Base-by-base conservation (phyloP, 2,113 vertebrate species). In the Eubucco bourcierii region DNA sequence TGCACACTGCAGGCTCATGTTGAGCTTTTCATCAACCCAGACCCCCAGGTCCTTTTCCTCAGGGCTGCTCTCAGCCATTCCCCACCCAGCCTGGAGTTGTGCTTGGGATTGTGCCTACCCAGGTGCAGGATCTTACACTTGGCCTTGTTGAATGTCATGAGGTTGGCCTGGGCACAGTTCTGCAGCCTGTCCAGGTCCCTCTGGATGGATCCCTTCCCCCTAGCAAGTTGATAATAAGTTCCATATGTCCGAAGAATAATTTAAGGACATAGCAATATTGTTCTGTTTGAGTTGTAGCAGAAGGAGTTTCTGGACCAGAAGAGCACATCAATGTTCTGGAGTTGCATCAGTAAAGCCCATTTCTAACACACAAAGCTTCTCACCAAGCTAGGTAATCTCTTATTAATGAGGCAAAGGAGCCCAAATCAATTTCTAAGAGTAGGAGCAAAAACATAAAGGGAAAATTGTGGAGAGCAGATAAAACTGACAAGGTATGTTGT, bases 401-500 rank as follows among this genome's bases (percentile, higher is more conserved):
- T 27, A 58, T 80, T 95, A 95, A 93, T 85, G 94, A 87, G 56
- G 50, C 41, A 90, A 84, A 90, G 27, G 46, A 84, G 10, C 20
- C 56, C 44, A 77, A 71, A 78, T 87, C 89, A 25, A 74, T 82
- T 92, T 67, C 61, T 77, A 56, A 71, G 88, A 84, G 64, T 39
- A 87, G 65, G 12, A 79, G 29, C 28, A 90, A 84, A 84, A 90
- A n/a, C 23, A 66, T n/a, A 46, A 64, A 52, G 28, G 31, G n/a
- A 80, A 80, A 95, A 90, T 27, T 63, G 33, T 34, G 52, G 41
- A 87, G 12, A 87, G 53, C 60, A 94, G 94, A 93, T 95, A 90
- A 85, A 94, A 91, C 52, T 71, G 68, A 85, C 88, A 90, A 87
- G 33, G 28, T 82, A 46, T 71, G 84, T 83, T 68, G 90, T 79